A percentile compares a stretch with the other conserved stretches of the same genome.
Evolutionary conservation across 2,113 vertebrate genomes (phyloP).

Genomic region (Damaliscus lunatus): DNA sequence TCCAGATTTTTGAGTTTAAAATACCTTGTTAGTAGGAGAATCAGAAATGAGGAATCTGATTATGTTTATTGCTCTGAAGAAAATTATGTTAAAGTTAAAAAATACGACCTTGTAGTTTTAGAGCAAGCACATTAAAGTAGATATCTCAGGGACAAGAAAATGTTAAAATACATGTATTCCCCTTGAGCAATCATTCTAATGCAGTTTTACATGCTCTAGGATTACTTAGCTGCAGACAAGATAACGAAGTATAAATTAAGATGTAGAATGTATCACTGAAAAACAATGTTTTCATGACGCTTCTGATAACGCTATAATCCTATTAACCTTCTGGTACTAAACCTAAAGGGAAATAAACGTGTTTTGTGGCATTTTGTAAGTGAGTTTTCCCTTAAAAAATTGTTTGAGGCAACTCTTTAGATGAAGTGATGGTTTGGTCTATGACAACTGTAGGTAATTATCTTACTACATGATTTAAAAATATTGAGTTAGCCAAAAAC

Average conservation of each 20-base stretch:
- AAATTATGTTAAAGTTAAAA: not conserved
- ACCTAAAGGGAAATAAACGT: not conserved
- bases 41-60: not conserved
- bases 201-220: not conserved
- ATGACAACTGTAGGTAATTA: not conserved
- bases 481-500: not conserved
- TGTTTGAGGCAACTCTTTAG: not conserved
- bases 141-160: not conserved
- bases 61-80: not conserved
- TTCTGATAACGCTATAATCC: not conserved
- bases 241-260: not conserved
- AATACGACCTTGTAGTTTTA: not conserved
- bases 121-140: not conserved
- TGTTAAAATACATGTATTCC: not conserved
- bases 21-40: not conserved
- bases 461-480: not conserved
- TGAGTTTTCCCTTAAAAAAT: not conserved
- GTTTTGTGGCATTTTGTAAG: not conserved
- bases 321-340: not conserved
- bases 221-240: not conserved
- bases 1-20: not conserved
- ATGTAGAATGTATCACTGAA: not conserved
- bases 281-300: not conserved
- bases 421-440: not conserved
- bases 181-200: not conserved